Percentiles rank a stretch among this genome's conserved stretches.
phyloP scores from a whole-genome alignment of 2,113 vertebrate genomes.

The Chrysemys picta region DNA sequence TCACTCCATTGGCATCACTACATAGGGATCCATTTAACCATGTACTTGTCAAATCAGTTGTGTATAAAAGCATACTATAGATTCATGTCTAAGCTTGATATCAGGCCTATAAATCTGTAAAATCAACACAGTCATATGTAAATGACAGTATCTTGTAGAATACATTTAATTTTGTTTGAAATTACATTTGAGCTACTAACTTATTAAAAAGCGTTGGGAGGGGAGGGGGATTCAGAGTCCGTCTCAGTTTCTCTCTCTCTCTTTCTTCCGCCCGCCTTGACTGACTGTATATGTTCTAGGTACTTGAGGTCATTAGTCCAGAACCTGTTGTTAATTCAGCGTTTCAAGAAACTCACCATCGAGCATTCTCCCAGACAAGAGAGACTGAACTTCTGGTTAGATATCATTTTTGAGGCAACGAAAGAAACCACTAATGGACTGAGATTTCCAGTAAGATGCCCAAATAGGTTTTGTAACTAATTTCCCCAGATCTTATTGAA shows the following conservation, averaged over 20 bases:
- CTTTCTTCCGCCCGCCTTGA: not conserved
- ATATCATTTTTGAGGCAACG: conserved; percentile 95
- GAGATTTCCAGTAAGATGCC: conserved; percentile 90
- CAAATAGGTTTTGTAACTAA: conserved; percentile 18
- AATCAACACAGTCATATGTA: not conserved
- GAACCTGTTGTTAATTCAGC: conserved; percentile 92
- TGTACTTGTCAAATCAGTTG: not conserved
- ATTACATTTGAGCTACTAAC: not conserved
- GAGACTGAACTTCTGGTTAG: conserved; percentile 95
- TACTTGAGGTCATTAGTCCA: conserved; percentile 94
- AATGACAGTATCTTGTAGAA: not conserved
- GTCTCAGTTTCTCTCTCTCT: too few species aligned
- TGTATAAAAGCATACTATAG: not conserved
- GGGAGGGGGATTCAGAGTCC: not conserved
- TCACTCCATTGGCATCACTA: not conserved
- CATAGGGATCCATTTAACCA: not conserved
- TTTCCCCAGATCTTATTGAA: not conserved
- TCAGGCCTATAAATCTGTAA: conserved; percentile 45
- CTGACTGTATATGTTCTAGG: conserved; percentile 80
- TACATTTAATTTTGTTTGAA: not conserved
- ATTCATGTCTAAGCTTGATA: not conserved
- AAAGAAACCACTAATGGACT: conserved; percentile 87
- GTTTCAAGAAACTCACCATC: conserved; percentile 88
- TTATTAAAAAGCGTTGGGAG: not conserved
- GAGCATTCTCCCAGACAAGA: conserved; percentile 90